A percentile compares a stretch with the other conserved stretches of the same genome.
Evolutionary conservation across 2,888 invertebrate species (phyloP).

Genomic region (Andrena camellia): DNA sequence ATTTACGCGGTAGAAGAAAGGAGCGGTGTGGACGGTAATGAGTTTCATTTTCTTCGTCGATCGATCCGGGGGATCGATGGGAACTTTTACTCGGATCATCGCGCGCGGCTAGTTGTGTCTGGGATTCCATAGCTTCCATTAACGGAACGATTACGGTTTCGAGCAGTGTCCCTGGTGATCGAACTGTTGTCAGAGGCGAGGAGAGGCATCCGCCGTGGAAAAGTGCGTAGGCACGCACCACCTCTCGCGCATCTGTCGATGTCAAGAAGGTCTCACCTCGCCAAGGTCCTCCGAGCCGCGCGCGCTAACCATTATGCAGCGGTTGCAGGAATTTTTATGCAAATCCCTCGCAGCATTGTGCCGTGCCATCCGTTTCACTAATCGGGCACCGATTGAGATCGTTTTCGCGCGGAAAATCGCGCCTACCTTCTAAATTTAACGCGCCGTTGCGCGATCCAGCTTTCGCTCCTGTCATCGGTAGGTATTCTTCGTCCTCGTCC

Average conservation of each 20-base stretch:
- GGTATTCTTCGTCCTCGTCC: slow-evolving; percentile 1
- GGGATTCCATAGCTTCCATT: too few species aligned
- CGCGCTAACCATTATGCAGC: slow-evolving; percentile 64
- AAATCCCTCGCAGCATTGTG: slow-evolving; percentile 76
- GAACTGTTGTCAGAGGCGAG: slow-evolving; percentile 11
- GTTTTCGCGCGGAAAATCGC: slow-evolving; percentile 23
- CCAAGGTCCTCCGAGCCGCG: slow-evolving; percentile 70
- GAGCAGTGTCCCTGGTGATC: slow-evolving; percentile 1
- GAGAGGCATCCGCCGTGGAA: slow-evolving; percentile 36
- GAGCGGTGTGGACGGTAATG: too few species aligned
- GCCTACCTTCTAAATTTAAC: slow-evolving; percentile 43
- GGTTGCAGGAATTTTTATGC: slow-evolving; percentile 79
- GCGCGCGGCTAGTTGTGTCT: too few species aligned
- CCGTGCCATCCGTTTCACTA: slow-evolving; percentile 66
- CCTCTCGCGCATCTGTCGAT: slow-evolving; percentile 59
- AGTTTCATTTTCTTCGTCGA: background rate
- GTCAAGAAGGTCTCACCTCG: slow-evolving; percentile 74
- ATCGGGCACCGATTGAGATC: slow-evolving; percentile 46
- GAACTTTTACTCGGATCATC: too few species aligned
- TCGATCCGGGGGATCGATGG: background rate
- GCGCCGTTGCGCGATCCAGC: slow-evolving; percentile 18
- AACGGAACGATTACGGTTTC: slow-evolving; percentile 19
- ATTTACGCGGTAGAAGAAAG: too few species aligned
- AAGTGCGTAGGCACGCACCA: slow-evolving; percentile 61
- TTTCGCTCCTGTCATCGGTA: background rate